These are phyloP conservation scores for Procambarus virginalis DNA, from an alignment of 1,140 invertebrate genomes.

Conservation along the genomic window DNA sequence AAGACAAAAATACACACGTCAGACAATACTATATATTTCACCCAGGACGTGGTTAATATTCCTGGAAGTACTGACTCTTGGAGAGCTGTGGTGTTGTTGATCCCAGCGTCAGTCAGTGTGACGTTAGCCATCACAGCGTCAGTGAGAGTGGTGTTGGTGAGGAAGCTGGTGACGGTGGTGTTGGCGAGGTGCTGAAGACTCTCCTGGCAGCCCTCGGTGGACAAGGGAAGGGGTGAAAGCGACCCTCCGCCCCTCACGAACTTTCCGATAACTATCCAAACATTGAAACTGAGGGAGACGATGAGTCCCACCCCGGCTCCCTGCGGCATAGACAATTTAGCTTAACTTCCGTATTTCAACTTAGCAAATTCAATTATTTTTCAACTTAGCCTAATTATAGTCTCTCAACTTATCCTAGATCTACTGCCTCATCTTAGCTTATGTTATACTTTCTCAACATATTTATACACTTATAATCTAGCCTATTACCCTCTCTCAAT, in stretches of 20 bases:
- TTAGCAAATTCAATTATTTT: no score
- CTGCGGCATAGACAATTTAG: neutral
- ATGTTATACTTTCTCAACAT: no score
- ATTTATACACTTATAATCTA: no score
- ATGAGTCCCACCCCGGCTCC: neutral
- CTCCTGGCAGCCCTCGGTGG: neutral
- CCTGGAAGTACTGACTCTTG: no score
- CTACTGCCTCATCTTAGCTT: no score
- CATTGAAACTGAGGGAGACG: neutral
- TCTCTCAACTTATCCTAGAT: no score
- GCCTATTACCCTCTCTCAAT: no score
- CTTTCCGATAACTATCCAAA: slow-evolving; percentile 3
- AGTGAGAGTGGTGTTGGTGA: neutral
- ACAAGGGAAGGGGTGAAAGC: neutral
- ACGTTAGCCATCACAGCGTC: neutral
- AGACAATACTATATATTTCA: no score
- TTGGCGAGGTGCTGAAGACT: neutral
- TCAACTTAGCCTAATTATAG: no score
- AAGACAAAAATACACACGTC: no score
- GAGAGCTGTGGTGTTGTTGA: neutral
- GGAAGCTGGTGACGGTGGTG: neutral
- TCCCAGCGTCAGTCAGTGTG: neutral
- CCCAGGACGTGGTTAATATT: no score
- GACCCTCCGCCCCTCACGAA: neutral
- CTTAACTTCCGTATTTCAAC: no score